Evolutionary conservation across 2,797 vertebrate species (phyloP).

Genomic region (Propithecus perrieri): DNA sequence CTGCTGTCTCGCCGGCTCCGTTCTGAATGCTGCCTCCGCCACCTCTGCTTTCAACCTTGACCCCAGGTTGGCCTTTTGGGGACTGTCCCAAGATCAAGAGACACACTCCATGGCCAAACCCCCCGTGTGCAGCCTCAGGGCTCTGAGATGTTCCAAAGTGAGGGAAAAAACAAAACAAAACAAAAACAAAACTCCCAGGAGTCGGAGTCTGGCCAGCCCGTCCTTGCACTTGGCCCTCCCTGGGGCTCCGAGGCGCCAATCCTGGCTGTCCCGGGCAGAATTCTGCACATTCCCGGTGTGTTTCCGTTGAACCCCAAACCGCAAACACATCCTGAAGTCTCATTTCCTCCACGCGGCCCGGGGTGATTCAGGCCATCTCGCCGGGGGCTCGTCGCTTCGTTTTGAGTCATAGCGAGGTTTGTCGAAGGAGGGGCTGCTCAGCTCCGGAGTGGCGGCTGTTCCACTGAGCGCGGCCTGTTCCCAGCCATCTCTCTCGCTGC

Average conservation of each 20-base stretch:
- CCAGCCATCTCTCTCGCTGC: neutral
- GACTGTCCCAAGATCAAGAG: conserved; percentile 52
- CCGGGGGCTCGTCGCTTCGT: neutral
- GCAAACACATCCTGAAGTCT: conserved; percentile 62
- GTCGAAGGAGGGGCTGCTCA: conserved; percentile 26
- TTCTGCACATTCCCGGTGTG: conserved; percentile 21
- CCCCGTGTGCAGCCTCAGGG: neutral
- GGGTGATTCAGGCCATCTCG: conserved; percentile 13
- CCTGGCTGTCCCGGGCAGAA: neutral
- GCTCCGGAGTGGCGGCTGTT: conserved; percentile 53
- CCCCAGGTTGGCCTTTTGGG: conserved; percentile 57
- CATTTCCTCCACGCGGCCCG: conserved; percentile 8
- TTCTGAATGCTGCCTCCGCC: neutral
- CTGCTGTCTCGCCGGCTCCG: neutral
- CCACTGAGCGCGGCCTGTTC: neutral
- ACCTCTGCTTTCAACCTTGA: conserved; percentile 50
- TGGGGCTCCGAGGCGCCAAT: neutral
- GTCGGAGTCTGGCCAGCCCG: neutral
- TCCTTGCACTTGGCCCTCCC: neutral
- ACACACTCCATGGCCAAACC: neutral
- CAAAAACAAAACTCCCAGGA: neutral
- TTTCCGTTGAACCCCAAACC: conserved; percentile 71
- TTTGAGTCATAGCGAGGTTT: conserved; percentile 62
- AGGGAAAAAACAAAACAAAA: neutral
- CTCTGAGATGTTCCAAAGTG: neutral